Percentiles rank a stretch among this genome's conserved stretches.
Conservation (phyloP, 1,140 invertebrate genomes). For the Glossosoma conforme region DNA sequence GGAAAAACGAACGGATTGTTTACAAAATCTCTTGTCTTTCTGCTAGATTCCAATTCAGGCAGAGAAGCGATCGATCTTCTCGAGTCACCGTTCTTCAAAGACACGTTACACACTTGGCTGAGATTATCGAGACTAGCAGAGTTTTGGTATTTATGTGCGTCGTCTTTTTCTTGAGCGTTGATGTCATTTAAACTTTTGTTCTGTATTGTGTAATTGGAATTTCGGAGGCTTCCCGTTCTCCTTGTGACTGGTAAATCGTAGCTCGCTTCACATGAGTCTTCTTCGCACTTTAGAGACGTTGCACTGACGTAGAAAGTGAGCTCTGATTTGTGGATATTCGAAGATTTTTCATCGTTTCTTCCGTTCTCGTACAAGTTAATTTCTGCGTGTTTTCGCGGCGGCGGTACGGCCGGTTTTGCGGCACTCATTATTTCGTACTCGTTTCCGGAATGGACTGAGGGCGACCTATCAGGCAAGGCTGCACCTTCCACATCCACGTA, state of each 20-base stretch:
- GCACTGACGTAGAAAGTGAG: constrained; percentile 27
- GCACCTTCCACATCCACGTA: background rate
- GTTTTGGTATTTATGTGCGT: constrained; percentile 23
- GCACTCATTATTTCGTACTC: constrained; percentile 27
- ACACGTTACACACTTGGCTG: constrained; percentile 29
- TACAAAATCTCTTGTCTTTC: constrained; percentile 14
- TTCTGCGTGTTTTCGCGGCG: constrained; percentile 5
- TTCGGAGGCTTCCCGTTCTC: background rate
- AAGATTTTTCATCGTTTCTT: background rate
- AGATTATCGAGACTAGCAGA: constrained; percentile 29
- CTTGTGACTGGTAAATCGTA: constrained; percentile 18
- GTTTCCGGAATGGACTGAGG: constrained; percentile 21
- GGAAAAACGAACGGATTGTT: constrained; percentile 13
- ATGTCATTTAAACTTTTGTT: constrained; percentile 26
- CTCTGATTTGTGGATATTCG: constrained; percentile 23
- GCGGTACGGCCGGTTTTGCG: constrained; percentile 4
- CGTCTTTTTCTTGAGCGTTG: background rate
- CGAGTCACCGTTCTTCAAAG: constrained; percentile 23
- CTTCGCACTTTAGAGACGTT: constrained; percentile 11
- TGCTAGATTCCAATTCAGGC: constrained; percentile 23
- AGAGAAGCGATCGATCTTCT: constrained; percentile 25
- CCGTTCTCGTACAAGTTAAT: background rate
- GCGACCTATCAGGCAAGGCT: constrained; percentile 4
- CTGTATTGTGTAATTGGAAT: constrained; percentile 9
- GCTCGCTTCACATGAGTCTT: background rate